phyloP scores from a whole-genome alignment of 1,140 invertebrate species.

The Lasioglossum baleicum region DNA sequence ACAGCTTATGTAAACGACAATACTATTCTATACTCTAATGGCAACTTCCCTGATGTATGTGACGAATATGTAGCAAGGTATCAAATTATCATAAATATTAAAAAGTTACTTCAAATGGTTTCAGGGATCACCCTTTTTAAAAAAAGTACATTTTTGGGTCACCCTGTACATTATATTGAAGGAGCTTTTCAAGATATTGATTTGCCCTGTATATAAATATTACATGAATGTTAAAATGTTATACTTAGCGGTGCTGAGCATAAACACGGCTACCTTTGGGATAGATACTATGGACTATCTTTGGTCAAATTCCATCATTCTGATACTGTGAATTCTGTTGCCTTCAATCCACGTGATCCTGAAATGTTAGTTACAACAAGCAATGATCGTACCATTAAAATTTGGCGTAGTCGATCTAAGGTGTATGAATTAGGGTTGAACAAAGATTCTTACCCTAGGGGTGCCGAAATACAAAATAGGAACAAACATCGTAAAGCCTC shows the following conservation, averaged over 20 bases:
- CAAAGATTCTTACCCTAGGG: constrained; percentile 67
- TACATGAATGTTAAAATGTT: constrained; percentile 32
- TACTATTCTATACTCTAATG: constrained; percentile 86
- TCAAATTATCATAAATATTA: background rate
- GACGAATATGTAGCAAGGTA: constrained; percentile 93
- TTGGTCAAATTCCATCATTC: constrained; percentile 88
- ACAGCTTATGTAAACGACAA: constrained; percentile 93
- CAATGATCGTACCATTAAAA: constrained; percentile 90
- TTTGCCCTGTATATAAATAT: background rate
- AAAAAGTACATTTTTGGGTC: no score
- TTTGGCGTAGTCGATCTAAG: constrained; percentile 83
- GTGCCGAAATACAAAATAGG: constrained; percentile 77
- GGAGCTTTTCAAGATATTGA: no score
- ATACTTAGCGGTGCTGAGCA: constrained; percentile 91
- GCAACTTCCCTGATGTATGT: constrained; percentile 93
- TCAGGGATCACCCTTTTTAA: no score
- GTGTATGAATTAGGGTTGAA: constrained; percentile 75
- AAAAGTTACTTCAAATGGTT: no score
- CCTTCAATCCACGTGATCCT: constrained; percentile 91
- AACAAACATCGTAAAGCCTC: constrained; percentile 70
- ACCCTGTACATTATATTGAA: no score
- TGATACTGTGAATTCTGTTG: constrained; percentile 93
- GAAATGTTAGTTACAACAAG: constrained; percentile 93
- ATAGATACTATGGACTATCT: constrained; percentile 91
- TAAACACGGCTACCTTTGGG: constrained; percentile 92